Evolutionary conservation across 2,888 invertebrate species (phyloP), one percentile per base, ranked within the genome.

Genomic region (Halocaridina rubra): DNA sequence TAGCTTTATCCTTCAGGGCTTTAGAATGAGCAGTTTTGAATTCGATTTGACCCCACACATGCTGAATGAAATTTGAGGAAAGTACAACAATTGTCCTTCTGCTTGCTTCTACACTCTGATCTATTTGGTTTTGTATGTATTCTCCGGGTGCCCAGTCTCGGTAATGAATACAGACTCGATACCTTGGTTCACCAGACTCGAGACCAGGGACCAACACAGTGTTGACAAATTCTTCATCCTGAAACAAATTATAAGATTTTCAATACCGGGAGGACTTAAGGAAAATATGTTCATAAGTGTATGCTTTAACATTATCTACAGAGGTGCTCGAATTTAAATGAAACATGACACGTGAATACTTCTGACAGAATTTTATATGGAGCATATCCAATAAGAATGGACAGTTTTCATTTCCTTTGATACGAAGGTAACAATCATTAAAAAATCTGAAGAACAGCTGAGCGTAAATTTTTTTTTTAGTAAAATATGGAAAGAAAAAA

Each of bases 71-170:
- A 91, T 94, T 94, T 82, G 94, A 92, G 16, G 94, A 94, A 61
- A 96, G 91, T 71, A 96, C 92, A 1, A 94, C 93, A 88, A 95
- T 92, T 24, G 96, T 94, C 57, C 95, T 91, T 46, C 94, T 92
- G 0, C 95, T 95, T 32, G 94, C 93, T 27, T 93, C 92, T 0
- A 96, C 94, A 0, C 95, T 95, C 39, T 93, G 92, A 0, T 93
- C 92, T 64, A 96, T 95, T 89, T 95, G 94, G 77, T 90, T 90
- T 53, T 92, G 93, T 88, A 96, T 96, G 90, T 93, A 93, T 76
- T 94, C 95, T 0, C 96, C 96, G 0, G 94, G 93, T 7, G 93
- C 90, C 94, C 94, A 96, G 90, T 96, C 94, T 0, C 96, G 92
- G 78, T 93, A 93, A 90, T 95, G 95, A 22, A 96, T 91, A 90